Conservation (phyloP, 2,113 vertebrate species). For the Gopherus evgoodei region DNA sequence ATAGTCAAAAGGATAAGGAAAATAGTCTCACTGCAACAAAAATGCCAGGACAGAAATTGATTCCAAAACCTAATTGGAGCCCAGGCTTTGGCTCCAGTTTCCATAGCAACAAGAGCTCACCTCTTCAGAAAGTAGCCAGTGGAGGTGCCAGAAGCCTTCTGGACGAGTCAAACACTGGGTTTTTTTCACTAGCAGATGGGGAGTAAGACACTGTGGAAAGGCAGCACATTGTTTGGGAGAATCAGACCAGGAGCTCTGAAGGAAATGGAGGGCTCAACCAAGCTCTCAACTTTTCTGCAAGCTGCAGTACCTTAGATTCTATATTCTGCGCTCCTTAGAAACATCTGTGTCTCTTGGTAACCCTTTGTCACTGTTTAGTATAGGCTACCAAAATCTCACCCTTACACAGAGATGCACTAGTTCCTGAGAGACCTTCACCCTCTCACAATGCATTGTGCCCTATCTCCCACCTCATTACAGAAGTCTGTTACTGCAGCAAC, state of each 20-base stretch:
- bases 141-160: neutral
- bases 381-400: neutral
- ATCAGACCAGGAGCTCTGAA: neutral
- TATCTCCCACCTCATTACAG: neutral
- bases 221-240: neutral
- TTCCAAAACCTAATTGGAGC: rapidly evolving
- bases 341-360: neutral
- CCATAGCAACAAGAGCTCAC: neutral
- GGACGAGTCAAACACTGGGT: neutral
- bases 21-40: neutral
- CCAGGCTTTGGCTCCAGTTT: neutral
- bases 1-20: neutral
- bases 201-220: neutral
- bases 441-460: neutral
- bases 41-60: neutral
- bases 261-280: neutral
- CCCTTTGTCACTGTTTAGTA: neutral
- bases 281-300: neutral
- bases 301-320: neutral
- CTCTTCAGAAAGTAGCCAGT: neutral
- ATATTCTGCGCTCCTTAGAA: neutral
- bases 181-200: neutral
- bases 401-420: neutral
- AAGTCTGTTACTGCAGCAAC: neutral
- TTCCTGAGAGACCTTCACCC: neutral